Conservation (phyloP, 2,797 vertebrate species). For the Pangasius mekongensis region DNA sequence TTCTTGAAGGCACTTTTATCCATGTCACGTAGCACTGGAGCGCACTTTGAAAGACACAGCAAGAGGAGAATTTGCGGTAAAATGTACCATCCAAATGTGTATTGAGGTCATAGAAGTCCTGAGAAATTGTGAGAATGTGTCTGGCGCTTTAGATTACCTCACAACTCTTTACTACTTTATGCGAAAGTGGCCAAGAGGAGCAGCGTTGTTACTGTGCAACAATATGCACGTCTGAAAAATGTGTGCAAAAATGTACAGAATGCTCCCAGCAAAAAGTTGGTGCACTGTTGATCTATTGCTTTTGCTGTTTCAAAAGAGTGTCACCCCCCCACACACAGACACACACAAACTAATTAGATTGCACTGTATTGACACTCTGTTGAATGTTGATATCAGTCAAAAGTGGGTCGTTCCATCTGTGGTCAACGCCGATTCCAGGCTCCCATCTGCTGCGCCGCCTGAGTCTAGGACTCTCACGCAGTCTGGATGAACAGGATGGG, state of each 20-base stretch:
- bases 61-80: slow-evolving; percentile 1
- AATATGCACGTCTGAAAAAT: background rate
- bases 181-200: background rate
- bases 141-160: background rate
- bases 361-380: background rate
- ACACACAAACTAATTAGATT: slow-evolving; percentile 14
- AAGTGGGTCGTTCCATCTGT: slow-evolving; percentile 41
- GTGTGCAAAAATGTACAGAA: background rate
- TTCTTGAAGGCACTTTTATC: slow-evolving; percentile 47
- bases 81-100: background rate
- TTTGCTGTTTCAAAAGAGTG: background rate
- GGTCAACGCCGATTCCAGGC: slow-evolving; percentile 21
- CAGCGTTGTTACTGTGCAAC: background rate
- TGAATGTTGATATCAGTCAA: slow-evolving; percentile 37
- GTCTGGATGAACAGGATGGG: slow-evolving; percentile 45
- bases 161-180: background rate
- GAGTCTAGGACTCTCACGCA: background rate
- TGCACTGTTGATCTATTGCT: background rate
- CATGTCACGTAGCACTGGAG: slow-evolving; percentile 25
- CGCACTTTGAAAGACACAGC: slow-evolving; percentile 30
- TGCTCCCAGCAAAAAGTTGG: background rate
- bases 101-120: background rate
- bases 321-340: background rate
- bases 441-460: slow-evolving; percentile 42
- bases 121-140: background rate